Evolutionary conservation across 2,888 invertebrate species (phyloP).

Genomic region (Rhagonycha lutea): DNA sequence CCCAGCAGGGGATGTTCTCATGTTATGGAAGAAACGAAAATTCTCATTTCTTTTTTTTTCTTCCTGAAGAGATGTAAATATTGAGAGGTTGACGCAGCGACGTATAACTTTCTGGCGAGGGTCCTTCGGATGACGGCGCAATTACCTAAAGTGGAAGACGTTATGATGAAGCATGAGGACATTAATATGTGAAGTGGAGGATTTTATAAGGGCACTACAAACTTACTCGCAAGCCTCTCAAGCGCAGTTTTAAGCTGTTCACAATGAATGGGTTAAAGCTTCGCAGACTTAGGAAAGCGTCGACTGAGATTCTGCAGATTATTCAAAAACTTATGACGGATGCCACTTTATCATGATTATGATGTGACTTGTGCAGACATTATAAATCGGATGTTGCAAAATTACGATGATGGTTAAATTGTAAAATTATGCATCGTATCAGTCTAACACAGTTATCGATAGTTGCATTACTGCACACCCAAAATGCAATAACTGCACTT

Average conservation of each 20-base stretch:
- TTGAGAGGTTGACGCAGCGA: background rate
- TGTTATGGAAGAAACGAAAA: background rate
- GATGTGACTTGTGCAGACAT: background rate
- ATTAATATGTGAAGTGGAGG: conserved; percentile 22
- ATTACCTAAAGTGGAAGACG: conserved; percentile 22
- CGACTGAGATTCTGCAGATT: background rate
- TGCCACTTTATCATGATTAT: background rate
- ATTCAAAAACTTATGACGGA: background rate
- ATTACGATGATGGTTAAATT: background rate
- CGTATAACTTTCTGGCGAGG: conserved; percentile 19
- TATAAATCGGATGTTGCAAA: background rate
- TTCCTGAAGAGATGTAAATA: background rate
- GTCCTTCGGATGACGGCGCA: conserved; percentile 25
- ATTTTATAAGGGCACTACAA: conserved; percentile 17
- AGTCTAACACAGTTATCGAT: background rate
- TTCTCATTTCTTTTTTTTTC: too few species aligned
- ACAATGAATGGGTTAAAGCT: conserved; percentile 30
- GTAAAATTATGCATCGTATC: background rate
- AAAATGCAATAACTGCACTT: background rate
- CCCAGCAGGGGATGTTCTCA: conserved; percentile 12
- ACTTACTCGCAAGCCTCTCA: conserved; percentile 16
- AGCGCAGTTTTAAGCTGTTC: conserved; percentile 24
- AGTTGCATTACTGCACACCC: background rate
- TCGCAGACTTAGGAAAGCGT: background rate
- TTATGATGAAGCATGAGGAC: conserved; percentile 14